A percentile compares a stretch with the other conserved stretches of the same genome.
Conservation (phyloP, 2,113 vertebrate genomes). For the Cryptomyrus ogoouensis region DNA sequence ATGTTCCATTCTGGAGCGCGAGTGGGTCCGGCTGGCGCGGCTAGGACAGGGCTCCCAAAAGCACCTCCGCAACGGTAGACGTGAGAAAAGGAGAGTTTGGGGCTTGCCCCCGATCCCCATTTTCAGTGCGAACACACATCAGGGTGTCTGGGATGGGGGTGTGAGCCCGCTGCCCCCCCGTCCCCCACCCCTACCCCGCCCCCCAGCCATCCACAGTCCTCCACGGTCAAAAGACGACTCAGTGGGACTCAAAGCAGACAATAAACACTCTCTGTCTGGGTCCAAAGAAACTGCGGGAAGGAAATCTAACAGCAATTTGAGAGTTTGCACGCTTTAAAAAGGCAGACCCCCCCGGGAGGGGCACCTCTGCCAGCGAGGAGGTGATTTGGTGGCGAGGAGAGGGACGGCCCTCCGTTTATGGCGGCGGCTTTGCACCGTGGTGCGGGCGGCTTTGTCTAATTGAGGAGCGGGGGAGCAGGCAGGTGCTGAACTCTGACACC, state of each 20-base stretch:
- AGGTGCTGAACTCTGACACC: constrained; percentile 2
- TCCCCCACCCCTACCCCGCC: not conserved
- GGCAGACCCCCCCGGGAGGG: not conserved
- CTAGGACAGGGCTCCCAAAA: not conserved
- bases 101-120: constrained; percentile 16
- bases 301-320: constrained; percentile 24
- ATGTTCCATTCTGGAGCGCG: not conserved
- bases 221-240: constrained; percentile 5
- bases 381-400: constrained; percentile 17
- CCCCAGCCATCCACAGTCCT: not conserved
- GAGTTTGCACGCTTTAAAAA: constrained; percentile 21
- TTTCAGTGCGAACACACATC: constrained; percentile 17
- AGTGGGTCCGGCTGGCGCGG: not conserved
- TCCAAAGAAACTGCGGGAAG: constrained; percentile 22
- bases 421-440: not conserved
- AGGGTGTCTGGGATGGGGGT: constrained; percentile 4
- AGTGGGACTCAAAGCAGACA: constrained; percentile 21
- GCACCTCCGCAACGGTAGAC: not conserved
- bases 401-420: not conserved
- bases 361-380: not conserved
- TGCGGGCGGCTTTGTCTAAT: constrained; percentile 4
- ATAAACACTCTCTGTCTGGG: constrained; percentile 21
- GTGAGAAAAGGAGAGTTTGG: constrained; percentile 15
- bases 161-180: not conserved
- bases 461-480: not conserved